These are phyloP conservation scores for Manacus vitellinus DNA, from an alignment of 2,113 vertebrate species.

Conservation along the genomic window DNA sequence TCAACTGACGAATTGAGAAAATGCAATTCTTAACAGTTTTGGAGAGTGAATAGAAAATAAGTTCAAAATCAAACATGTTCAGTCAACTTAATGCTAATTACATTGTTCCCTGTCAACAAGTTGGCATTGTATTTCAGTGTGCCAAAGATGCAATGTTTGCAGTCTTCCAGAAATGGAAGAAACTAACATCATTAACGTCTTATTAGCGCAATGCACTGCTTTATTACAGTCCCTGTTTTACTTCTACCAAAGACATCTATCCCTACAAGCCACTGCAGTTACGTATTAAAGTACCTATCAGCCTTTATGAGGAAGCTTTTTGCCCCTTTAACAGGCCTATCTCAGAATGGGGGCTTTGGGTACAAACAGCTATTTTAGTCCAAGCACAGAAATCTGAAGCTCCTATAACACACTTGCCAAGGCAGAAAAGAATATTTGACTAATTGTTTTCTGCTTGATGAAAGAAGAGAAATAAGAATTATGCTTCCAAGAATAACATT, in stretches of 20 bases:
- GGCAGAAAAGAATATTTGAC: slow-evolving; percentile 1
- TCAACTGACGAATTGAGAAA: neutral
- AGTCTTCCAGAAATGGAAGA: neutral
- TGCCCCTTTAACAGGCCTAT: neutral
- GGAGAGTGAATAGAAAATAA: neutral
- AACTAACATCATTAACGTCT: neutral
- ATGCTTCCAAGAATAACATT: slow-evolving; percentile 11
- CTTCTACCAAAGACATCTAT: neutral
- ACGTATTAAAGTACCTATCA: neutral
- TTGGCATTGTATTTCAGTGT: neutral
- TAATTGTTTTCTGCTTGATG: slow-evolving; percentile 48
- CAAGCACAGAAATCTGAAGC: neutral
- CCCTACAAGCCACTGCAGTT: neutral
- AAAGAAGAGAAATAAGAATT: slow-evolving; percentile 12
- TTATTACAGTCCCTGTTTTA: neutral
- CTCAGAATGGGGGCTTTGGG: neutral
- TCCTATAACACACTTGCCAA: neutral
- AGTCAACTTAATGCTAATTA: neutral
- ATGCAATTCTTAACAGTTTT: neutral
- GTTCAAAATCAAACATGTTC: neutral
- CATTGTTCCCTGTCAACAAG: neutral
- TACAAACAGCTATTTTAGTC: neutral
- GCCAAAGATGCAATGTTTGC: neutral
- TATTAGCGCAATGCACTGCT: neutral
- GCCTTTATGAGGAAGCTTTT: neutral